Evolutionary conservation across 2,113 vertebrate species (phyloP), one percentile per base, ranked within the genome.

Genomic region (Pholis gunnellus): DNA sequence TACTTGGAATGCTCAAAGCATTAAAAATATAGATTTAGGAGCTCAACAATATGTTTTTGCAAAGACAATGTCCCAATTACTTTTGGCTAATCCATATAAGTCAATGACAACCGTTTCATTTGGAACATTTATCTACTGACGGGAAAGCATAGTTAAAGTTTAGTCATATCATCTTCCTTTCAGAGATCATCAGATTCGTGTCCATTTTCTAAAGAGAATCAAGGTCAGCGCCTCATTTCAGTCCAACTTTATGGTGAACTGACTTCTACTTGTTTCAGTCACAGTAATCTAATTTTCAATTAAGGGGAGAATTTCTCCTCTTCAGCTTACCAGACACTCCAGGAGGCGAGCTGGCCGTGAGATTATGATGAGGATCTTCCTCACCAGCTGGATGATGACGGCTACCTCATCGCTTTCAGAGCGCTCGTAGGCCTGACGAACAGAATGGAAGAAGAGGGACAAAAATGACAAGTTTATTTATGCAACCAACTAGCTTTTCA

Each of bases 281-380:
- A 29, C 78, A 75, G 31, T 48, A 78, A 85, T 84, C 73, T 71
- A 4, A 60, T 84, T 84, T 84, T 73, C 36, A 73, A 54, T 74
- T 25, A 75, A 22, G 42, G 75, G 70, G 27, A 75, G 72, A 68
- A 71, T 70, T 86, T 74, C 61, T 65, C 2, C 14, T 79, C 42
- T 1, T 73, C 52, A 48, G 57, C 95, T 96, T 88, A 99, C 98
- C 96, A 99, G 92, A 84, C 98, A 99, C 87, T 99, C 98, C 0
- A 99, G 94, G 18, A 99, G 97, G 4, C 98, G 96, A 1, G 98
- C 98, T 0, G 98, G 98, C 1, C 97, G 94, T 0, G 98, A 97
- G 90, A 99, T 99, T 87, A 99, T 95, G 84, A 99, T 97, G 65
- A 99, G 96, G 79, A 99, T 94, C 90, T 99, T 99, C 90, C 96